Evolutionary conservation across 2,113 vertebrate genomes (phyloP).

Genomic region (Eira barbara): DNA sequence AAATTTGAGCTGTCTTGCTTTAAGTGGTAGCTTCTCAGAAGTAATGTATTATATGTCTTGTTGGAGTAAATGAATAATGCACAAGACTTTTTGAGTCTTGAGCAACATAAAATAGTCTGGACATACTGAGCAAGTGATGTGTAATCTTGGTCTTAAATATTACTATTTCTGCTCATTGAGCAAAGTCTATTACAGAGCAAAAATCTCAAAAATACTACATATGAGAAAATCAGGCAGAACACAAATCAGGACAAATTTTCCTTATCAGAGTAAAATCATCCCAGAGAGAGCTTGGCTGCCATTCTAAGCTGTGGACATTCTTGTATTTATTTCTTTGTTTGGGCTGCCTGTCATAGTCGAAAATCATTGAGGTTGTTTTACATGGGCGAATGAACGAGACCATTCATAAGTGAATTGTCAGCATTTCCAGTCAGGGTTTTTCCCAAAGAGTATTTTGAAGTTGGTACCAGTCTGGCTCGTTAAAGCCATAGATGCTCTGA

Average conservation of each 20-base stretch:
- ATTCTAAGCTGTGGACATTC: not conserved
- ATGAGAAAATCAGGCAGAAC: constrained; percentile 13
- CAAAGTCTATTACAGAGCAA: constrained; percentile 25
- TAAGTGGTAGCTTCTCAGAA: constrained; percentile 34
- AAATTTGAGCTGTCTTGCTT: constrained; percentile 28
- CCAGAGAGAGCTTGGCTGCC: not conserved
- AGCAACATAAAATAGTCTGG: constrained; percentile 35
- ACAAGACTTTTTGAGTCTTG: not conserved
- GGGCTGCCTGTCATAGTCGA: not conserved
- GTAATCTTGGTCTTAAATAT: not conserved
- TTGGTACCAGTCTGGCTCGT: not conserved
- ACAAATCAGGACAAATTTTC: constrained; percentile 26
- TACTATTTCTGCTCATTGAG: constrained; percentile 35
- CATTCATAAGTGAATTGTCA: constrained; percentile 17
- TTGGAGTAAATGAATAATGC: constrained; percentile 57
- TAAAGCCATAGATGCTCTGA: not conserved
- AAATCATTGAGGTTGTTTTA: not conserved
- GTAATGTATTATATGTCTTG: constrained; percentile 39
- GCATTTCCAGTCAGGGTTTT: constrained; percentile 6
- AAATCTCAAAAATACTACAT: constrained; percentile 15
- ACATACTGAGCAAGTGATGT: not conserved
- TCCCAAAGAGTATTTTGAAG: not conserved
- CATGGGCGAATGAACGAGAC: not conserved
- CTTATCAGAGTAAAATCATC: constrained; percentile 43
- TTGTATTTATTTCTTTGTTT: constrained; percentile 36